Base-by-base conservation (phyloP, 2,113 vertebrate genomes). In the Phaetusa simplex region DNA sequence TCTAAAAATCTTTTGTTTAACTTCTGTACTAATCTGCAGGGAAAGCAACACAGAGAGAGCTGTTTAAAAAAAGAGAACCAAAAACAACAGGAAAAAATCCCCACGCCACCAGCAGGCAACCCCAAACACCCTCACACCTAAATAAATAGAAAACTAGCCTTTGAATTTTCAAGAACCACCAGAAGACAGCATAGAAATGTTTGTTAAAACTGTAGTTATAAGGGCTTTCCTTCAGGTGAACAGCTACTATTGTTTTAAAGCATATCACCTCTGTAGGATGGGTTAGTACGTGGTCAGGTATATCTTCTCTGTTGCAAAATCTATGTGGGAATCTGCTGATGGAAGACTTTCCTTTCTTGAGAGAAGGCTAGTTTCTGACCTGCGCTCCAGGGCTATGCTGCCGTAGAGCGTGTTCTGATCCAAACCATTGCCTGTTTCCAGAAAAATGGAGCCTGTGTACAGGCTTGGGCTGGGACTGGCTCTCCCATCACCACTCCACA, bases 231-330 rank as follows among this genome's bases (percentile, higher is more conserved):
- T 82, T 34, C 9, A 3, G 3, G 21, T 72, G 56, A 24, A 40
- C 0, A 2, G 0, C 27, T 79, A 2, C 15, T 69, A 1, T 2
- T 52, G 23, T 45, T 64, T 85, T 71, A 42, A 74, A 65, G 45
- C 20, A 3, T 36, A 34, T n/a, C 3, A 9, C 18, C 38, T 79
- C 0, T 0, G 32, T 17, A 22, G 73, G 42, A 20, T 34, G 15
- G 8, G 8, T 86, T 58, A 14, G 9, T 7, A 4, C 16, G 7
- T 12, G 59, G 30, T 49, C 55, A 56, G 36, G 77, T 82, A 0
- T 2, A 19, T 47, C 23, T 82, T 38, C 13, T 67, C 30, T 82
- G 65, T n/a, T 45, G 13, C 24, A 66, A 22, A 53, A 40, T 47
- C 36, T 13, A 0, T 7, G 22, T 11, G 6, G 17, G 26, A 12